A percentile compares a stretch with the other conserved stretches of the same genome.
Conservation (phyloP, 2,113 vertebrate genomes). For the Gnathochromis pfefferi region DNA sequence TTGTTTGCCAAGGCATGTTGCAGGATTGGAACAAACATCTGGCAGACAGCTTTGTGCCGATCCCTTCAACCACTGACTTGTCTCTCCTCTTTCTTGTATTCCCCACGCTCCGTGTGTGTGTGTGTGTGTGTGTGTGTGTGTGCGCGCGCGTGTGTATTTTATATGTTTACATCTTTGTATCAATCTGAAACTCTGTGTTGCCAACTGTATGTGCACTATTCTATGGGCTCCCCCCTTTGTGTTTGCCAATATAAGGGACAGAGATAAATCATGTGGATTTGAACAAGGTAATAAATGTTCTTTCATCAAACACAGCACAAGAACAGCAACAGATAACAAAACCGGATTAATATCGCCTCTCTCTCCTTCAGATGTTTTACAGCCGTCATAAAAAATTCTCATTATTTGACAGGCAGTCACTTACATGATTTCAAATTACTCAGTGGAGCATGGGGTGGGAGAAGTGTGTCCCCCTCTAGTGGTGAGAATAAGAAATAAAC, state of each 20-base stretch:
- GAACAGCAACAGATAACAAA: not conserved
- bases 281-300: not conserved
- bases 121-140: not conserved
- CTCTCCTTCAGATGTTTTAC: conserved; percentile 2
- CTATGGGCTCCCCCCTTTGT: not conserved
- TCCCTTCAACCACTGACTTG: not conserved
- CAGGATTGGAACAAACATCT: conserved; percentile 53
- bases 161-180: not conserved
- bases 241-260: not conserved
- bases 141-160: not conserved
- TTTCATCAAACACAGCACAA: not conserved
- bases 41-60: conserved; percentile 33
- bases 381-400: not conserved
- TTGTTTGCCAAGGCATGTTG: conserved; percentile 23
- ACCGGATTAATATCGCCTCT: not conserved
- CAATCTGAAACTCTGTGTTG: not conserved
- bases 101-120: not conserved
- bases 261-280: not conserved
- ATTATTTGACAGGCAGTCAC: not conserved
- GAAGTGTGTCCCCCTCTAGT: conserved; percentile 13
- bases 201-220: not conserved
- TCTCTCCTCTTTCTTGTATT: not conserved
- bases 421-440: not conserved
- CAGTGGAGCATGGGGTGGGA: not conserved
- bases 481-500: not conserved